Evolutionary conservation across 2,888 invertebrate species (phyloP).

Genomic region (Oscheius onirici): DNA sequence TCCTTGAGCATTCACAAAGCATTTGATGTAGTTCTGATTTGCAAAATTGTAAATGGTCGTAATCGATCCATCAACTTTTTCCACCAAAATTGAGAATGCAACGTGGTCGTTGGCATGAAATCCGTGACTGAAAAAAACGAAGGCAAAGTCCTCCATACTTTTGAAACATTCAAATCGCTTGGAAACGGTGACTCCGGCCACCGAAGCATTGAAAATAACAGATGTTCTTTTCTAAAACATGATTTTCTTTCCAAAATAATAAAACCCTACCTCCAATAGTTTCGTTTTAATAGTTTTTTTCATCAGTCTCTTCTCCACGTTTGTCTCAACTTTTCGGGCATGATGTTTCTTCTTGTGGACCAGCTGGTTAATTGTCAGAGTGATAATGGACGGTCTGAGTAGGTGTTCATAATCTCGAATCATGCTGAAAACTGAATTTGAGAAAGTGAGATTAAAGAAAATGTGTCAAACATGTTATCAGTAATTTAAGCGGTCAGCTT

Average conservation of each 20-base stretch:
- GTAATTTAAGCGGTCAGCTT: no score
- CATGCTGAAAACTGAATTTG: no score
- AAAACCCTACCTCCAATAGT: no score
- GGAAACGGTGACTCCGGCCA: not conserved
- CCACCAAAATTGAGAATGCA: not conserved
- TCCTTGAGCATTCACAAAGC: constrained; percentile 1
- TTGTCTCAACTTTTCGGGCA: no score
- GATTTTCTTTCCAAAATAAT: not conserved
- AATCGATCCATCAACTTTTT: not conserved
- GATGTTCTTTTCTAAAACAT: not conserved
- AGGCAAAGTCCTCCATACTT: constrained; percentile 7
- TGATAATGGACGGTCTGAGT: no score
- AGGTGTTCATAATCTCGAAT: no score
- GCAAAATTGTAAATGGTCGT: constrained; percentile 8
- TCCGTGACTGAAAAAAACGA: not conserved
- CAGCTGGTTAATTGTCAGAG: no score
- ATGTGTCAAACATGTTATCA: no score
- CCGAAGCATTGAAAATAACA: not conserved
- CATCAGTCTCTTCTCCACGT: no score
- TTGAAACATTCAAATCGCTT: not conserved
- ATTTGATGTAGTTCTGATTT: not conserved
- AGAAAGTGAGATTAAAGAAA: no score
- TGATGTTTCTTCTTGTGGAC: no score
- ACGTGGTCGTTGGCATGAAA: not conserved
- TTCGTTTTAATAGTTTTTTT: no score